A percentile compares a stretch with the other conserved stretches of the same genome.
Evolutionary conservation across 2,888 invertebrate genomes (phyloP).

Genomic region (Calameuta filiformis): DNA sequence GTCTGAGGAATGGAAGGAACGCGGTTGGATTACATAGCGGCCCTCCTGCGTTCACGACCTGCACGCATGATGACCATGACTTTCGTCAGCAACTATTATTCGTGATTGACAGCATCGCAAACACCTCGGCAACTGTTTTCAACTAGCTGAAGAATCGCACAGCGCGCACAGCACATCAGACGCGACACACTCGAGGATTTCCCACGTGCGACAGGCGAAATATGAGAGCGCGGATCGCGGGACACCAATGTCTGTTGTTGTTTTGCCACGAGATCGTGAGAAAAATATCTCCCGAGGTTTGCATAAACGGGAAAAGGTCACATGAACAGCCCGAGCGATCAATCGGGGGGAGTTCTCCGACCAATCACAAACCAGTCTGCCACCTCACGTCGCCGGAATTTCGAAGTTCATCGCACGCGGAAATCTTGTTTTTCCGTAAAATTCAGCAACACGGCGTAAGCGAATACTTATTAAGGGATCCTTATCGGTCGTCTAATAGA

Average conservation of each 20-base stretch:
- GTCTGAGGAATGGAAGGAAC: not conserved
- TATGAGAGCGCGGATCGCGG: slow-evolving; percentile 22
- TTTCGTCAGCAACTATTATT: slow-evolving; percentile 44
- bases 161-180: slow-evolving; percentile 4
- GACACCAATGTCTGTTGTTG: slow-evolving; percentile 48
- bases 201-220: slow-evolving; percentile 15
- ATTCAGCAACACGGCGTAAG: not conserved
- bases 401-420: slow-evolving; percentile 13
- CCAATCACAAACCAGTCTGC: slow-evolving; percentile 36
- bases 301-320: slow-evolving; percentile 56
- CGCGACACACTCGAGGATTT: not conserved
- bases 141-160: slow-evolving; percentile 2
- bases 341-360: slow-evolving; percentile 37
- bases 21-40: slow-evolving; percentile 38
- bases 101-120: slow-evolving; percentile 13
- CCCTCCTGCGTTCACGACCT: slow-evolving; percentile 35
- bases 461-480: not conserved
- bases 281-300: slow-evolving; percentile 47
- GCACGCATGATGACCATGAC: slow-evolving; percentile 49
- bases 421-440: slow-evolving; percentile 13
- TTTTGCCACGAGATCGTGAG: slow-evolving; percentile 54
- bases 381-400: slow-evolving; percentile 21
- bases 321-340: slow-evolving; percentile 50
- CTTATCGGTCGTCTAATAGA: not conserved
- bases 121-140: slow-evolving; percentile 8